Conservation (phyloP, 2,113 vertebrate genomes). For the Cranoglanis bouderius region DNA sequence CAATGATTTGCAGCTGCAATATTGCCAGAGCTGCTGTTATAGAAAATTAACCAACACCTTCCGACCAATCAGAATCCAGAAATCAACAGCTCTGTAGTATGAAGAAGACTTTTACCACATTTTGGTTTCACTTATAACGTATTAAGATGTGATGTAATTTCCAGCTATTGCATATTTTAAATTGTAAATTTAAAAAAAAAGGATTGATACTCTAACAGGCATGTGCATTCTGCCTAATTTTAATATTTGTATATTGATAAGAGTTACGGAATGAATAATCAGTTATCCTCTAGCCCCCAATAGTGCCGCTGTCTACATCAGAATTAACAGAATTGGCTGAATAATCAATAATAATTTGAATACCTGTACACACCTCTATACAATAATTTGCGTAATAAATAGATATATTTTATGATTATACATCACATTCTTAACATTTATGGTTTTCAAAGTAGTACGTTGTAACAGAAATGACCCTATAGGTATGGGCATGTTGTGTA, state of each 20-base stretch:
- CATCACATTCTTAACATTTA: background rate
- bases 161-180: background rate
- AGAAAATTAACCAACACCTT: background rate
- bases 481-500: constrained; percentile 38
- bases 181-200: background rate
- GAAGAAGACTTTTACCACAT: background rate
- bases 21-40: too few species aligned
- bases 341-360: background rate
- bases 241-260: constrained; percentile 1
- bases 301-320: background rate
- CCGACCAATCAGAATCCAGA: background rate
- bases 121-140: background rate
- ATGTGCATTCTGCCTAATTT: too few species aligned
- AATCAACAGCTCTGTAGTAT: too few species aligned
- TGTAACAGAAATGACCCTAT: background rate
- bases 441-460: background rate
- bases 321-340: background rate
- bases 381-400: background rate
- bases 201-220: background rate
- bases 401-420: background rate
- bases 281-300: background rate
- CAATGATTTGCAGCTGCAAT: background rate
- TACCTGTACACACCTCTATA: background rate
- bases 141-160: background rate
- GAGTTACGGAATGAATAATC: background rate